A percentile compares a stretch with the other conserved stretches of the same genome.
phyloP scores from a whole-genome alignment of 2,113 vertebrate species.

The Acinonyx jubatus region DNA sequence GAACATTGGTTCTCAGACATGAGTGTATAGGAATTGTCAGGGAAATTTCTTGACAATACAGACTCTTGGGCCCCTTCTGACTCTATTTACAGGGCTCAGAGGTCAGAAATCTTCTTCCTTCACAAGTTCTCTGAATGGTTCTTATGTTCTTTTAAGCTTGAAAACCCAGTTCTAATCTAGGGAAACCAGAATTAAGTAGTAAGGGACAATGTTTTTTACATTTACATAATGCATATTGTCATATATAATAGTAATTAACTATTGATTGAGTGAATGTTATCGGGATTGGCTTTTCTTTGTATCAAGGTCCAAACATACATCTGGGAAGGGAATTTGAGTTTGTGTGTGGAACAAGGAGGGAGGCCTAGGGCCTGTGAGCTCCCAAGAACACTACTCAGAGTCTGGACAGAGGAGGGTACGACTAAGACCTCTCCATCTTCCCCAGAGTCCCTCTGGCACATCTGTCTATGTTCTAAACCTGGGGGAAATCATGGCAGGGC shows the following conservation, averaged over 20 bases:
- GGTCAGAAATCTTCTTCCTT: constrained; percentile 4
- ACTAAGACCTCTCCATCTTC: not conserved
- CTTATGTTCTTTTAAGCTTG: constrained; percentile 14
- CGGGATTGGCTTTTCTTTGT: not conserved
- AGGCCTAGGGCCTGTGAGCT: not conserved
- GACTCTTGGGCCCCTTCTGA: not conserved
- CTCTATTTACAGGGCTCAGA: not conserved
- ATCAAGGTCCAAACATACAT: not conserved
- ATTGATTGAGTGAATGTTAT: not conserved
- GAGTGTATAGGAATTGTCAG: not conserved
- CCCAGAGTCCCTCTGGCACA: not conserved
- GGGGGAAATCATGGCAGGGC: not conserved
- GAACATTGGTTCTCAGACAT: not conserved
- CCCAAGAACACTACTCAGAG: not conserved
- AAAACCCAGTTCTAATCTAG: not conserved
- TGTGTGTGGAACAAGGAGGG: not conserved
- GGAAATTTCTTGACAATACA: not conserved
- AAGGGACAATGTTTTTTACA: not conserved
- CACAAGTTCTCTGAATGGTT: not conserved
- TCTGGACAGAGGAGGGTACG: not conserved
- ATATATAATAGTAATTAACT: not conserved
- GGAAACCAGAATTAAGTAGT: not conserved
- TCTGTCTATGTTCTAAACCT: not conserved
- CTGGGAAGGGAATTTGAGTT: not conserved
- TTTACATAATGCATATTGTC: not conserved